Evolutionary conservation across 35 echinoderm and acorn worm species (phyloP).

Genomic region (Apostichopus japonicus): DNA sequence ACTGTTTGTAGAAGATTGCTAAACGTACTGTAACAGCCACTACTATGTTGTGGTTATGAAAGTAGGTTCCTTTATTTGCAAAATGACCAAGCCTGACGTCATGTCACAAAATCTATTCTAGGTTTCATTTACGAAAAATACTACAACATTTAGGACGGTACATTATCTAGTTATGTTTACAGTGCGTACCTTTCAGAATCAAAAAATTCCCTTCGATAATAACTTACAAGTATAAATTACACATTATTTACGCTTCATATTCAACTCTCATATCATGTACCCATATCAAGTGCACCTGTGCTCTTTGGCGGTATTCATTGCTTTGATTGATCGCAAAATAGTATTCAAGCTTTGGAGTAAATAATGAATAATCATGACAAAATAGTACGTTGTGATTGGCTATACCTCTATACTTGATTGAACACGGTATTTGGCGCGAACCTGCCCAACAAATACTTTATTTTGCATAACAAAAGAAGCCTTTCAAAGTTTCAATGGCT

Average conservation of each 20-base stretch:
- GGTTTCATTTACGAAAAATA: too few species aligned
- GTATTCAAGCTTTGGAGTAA: neutral
- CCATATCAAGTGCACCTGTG: conserved; percentile 48
- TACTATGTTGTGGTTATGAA: too few species aligned
- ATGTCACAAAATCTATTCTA: too few species aligned
- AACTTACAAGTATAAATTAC: conserved; percentile 11
- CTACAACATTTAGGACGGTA: too few species aligned
- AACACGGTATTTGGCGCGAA: conserved; percentile 54
- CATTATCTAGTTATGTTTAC: neutral
- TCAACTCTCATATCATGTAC: neutral
- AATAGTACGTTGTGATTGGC: conserved; percentile 14
- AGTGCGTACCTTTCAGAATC: neutral
- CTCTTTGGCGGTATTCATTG: conserved; percentile 34
- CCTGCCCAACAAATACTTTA: conserved; percentile 25
- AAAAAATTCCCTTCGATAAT: neutral
- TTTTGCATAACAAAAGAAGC: conserved; percentile 48
- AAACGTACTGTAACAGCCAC: too few species aligned
- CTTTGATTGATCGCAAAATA: conserved; percentile 48
- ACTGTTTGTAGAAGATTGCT: too few species aligned
- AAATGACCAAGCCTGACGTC: too few species aligned
- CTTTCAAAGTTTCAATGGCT: conserved; percentile 41
- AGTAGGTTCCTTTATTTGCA: too few species aligned
- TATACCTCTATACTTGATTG: conserved; percentile 21
- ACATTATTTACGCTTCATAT: conserved; percentile 34
- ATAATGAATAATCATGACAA: conserved; percentile 49